Evolutionary conservation across 2,888 invertebrate species (phyloP), one percentile per base, ranked within the genome.

Genomic region (Plebejus anna): DNA sequence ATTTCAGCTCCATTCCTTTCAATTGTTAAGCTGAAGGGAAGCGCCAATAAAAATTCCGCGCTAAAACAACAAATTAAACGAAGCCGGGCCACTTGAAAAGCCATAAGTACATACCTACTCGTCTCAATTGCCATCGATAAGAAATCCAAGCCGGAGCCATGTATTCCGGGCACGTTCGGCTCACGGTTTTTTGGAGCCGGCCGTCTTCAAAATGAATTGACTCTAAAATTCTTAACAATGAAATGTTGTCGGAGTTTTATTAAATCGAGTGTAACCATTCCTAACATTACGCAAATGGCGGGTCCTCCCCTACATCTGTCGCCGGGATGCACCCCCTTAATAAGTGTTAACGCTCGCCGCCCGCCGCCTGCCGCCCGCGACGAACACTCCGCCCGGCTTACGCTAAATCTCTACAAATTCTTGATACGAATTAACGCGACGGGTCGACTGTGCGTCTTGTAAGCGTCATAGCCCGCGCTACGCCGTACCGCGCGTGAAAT

Each of bases 181-280:
- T 89, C 88, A 91, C 90, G 91, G 90, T 91, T 93, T 92, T 22
- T 92, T 89, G 87, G 89, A 89, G 90, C 89, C 89, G 86, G 85
- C 90, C 86, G 89, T 91, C 91, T 90, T 92, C 91, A 91, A 92
- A 93, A 91, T 88, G 90, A 92, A 94, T 92, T 91, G 92, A 92
- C 92, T 93, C 91, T 92, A 92, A 92, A 93, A 93, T 92, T 93
- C 92, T 90, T 90, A 89, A 90, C 87, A 92, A 93, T 91, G 91
- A 91, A 93, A 92, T 91, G 92, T 89, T 91, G 92, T 90, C 87
- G 87, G 91, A 93, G 90, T 94, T 94, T 93, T 94, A 93, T 94
- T 94, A 94, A 94, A 94, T 93, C 92, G 94, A 93, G 92, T 93
- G 93, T 92, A 92, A 93, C 93, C 92, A 92, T 92, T 93, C 91